Percentiles rank a stretch among this genome's conserved stretches.
These are phyloP conservation scores for Atherix ibis DNA, from an alignment of 2,888 invertebrate genomes.

Conservation along the genomic window DNA sequence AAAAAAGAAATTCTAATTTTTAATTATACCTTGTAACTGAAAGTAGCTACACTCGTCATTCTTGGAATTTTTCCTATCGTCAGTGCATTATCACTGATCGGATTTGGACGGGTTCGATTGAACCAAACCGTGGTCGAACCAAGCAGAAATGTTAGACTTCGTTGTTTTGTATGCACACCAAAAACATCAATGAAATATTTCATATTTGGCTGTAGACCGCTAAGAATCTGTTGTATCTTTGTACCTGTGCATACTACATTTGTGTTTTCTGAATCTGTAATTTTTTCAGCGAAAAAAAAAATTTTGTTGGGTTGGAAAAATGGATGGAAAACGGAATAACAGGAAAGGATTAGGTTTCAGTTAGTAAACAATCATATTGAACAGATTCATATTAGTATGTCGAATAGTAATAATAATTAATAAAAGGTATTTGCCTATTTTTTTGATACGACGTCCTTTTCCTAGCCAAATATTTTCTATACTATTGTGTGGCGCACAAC, in stretches of 20 bases:
- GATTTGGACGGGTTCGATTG: constrained; percentile 27
- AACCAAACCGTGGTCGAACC: constrained; percentile 23
- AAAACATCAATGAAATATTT: constrained; percentile 29
- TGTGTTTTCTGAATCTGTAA: constrained; percentile 13
- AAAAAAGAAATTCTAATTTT: too few species aligned
- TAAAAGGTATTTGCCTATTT: too few species aligned
- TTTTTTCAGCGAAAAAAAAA: background rate
- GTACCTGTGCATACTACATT: constrained; percentile 29
- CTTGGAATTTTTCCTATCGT: constrained; percentile 35
- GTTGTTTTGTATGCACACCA: constrained; percentile 26
- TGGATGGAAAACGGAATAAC: constrained; percentile 12
- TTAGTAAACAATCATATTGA: too few species aligned
- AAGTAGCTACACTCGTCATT: constrained; percentile 37
- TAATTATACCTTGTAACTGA: constrained; percentile 40
- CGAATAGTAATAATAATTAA: too few species aligned
- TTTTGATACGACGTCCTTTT: constrained; percentile 21
- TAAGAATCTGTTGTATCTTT: constrained; percentile 25
- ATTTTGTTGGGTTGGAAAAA: background rate
- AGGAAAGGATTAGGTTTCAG: too few species aligned
- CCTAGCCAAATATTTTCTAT: constrained; percentile 23
- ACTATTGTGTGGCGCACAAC: constrained; percentile 14
- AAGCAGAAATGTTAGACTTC: constrained; percentile 27
- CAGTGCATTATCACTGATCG: constrained; percentile 35
- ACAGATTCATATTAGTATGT: too few species aligned
- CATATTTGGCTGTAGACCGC: constrained; percentile 22